phyloP scores from a whole-genome alignment of 2,888 invertebrate species.

The Thumatha senex region DNA sequence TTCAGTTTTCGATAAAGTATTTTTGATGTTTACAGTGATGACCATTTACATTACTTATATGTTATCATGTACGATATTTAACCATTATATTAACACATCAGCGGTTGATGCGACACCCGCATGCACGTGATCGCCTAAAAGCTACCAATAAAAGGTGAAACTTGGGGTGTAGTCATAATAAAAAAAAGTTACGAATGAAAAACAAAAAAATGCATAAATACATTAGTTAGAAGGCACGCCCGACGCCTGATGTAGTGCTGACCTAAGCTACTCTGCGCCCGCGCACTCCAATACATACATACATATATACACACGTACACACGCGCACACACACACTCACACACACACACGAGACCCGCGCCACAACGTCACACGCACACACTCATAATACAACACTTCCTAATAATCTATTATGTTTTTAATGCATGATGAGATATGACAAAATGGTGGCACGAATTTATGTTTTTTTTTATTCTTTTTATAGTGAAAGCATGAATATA shows the following conservation, averaged over 20 bases:
- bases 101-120: constrained; percentile 31
- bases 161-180: constrained; percentile 45
- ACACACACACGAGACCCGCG: constrained; percentile 9
- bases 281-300: constrained; percentile 51
- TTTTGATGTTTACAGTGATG: neutral
- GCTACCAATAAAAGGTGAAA: constrained; percentile 67
- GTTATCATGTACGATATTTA: neutral
- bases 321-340: constrained; percentile 35
- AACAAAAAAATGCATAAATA: constrained; percentile 65
- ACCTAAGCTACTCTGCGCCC: constrained; percentile 54
- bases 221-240: constrained; percentile 62
- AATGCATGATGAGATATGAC: neutral
- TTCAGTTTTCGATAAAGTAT: no score
- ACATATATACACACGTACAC: constrained; percentile 51
- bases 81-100: constrained; percentile 11
- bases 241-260: constrained; percentile 65
- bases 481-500: no score
- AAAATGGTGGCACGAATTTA: neutral
- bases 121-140: constrained; percentile 40
- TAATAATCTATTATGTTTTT: neutral
- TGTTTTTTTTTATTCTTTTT: neutral
- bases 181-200: constrained; percentile 46
- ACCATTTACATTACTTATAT: constrained; percentile 1
- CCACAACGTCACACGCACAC: constrained; percentile 14
- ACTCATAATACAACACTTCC: constrained; percentile 9